Evolutionary conservation across 2,888 invertebrate genomes (phyloP), one percentile per base, ranked within the genome.

Genomic region (Agonopterix alstromeriana): DNA sequence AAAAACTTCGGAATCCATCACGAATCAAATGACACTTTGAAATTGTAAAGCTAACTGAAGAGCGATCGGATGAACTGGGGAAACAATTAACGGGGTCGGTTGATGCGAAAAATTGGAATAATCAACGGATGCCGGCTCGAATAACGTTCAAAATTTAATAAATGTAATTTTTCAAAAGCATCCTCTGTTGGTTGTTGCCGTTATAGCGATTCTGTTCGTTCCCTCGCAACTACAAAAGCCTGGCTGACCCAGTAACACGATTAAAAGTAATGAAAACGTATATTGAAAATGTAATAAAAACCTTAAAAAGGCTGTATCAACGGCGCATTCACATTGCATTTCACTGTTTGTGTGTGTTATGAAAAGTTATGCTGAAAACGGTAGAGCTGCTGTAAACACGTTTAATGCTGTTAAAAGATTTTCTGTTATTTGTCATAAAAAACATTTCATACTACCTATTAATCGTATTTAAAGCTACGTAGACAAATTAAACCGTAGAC

Each of bases 1-100:
- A 84, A 84, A 83, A 84, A 77, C 76, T 77, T 77, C 72, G 72
- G 77, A 82, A 82, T 80, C 82, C 84, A 85, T 85, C 85, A 83
- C 85, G 80, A 82, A 77, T 82, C 84, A 84, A 85, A 85, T 82
- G 84, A 84, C 85, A 84, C 82, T 84, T 82, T 81, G 76, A 77
- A 84, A 84, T 81, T 84, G 85, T 81, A 82, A 82, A 84, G 77
- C 80, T 77, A 78, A 82, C 80, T 80, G 81, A 79, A 77, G 81
- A 77, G 77, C 71, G 81, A 78, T 79, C 77, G 73, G 74, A 82
- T 77, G 75, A 62, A 74, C 75, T 73, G 74, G 65, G 75, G 78
- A 85, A 85, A 84, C 85, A 84, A 84, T 85, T 84, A 83, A 76
- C 78, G 69, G 53, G 70, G 67, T 55, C 69, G 65, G 60, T 55